phyloP scores from a whole-genome alignment of 1,140 invertebrate species.

The Drosophila lacteicornis region DNA sequence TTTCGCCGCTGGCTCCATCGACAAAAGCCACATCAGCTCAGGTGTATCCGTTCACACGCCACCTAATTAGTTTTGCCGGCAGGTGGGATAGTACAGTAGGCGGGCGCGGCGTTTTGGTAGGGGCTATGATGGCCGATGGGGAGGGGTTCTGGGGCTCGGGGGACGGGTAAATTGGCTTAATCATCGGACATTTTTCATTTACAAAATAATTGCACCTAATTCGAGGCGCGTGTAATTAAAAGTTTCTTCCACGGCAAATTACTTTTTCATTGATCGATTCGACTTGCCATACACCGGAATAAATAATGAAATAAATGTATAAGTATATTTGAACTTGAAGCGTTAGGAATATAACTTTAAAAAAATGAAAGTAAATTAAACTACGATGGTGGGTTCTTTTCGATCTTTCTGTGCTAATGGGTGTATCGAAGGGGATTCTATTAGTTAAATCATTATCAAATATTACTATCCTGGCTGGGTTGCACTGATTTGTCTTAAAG shows the following conservation, averaged over 20 bases:
- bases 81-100: slow-evolving; percentile 8
- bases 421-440: too few species aligned
- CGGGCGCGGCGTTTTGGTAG: background rate
- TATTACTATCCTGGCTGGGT: too few species aligned
- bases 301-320: background rate
- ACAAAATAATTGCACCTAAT: slow-evolving; percentile 67
- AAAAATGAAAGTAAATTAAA: too few species aligned
- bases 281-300: slow-evolving; percentile 7
- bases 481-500: too few species aligned
- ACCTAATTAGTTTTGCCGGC: slow-evolving; percentile 64
- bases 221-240: slow-evolving; percentile 70
- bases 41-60: slow-evolving; percentile 71
- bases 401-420: too few species aligned
- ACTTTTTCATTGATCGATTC: slow-evolving; percentile 66
- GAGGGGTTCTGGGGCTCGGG: background rate
- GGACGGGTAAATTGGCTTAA: slow-evolving; percentile 60
- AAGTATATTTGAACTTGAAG: too few species aligned
- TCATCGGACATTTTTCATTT: slow-evolving; percentile 66
- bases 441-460: too few species aligned
- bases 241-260: slow-evolving; percentile 44
- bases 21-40: slow-evolving; percentile 75
- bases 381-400: too few species aligned
- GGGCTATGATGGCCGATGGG: background rate
- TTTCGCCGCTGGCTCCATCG: slow-evolving; percentile 35
- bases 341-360: too few species aligned